Evolutionary conservation across 2,797 vertebrate species (phyloP), one percentile per base, ranked within the genome.

Genomic region (Channa striata): DNA sequence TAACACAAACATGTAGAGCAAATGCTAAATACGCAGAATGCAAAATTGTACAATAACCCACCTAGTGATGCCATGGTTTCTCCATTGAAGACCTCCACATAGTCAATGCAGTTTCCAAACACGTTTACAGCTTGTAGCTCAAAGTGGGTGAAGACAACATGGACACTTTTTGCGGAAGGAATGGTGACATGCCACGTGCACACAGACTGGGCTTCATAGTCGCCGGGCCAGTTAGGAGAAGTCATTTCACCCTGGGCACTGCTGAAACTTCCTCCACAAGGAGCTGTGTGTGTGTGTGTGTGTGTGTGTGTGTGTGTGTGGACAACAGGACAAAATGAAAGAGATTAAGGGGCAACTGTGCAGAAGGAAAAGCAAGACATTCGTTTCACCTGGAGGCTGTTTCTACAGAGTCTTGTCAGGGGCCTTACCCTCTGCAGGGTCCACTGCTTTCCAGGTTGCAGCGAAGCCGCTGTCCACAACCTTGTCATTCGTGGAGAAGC

Each of bases 381-480:
- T 54, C 2, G 10, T 10, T 63, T 66, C 21, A 4, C 16, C 19
- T 43, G 8, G 8, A 50, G 14, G 3, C 14, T 36, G 4, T 51
- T 46, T 12, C 44, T 39, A 40, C 0, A 5, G 8, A 5, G 46
- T 54, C 25, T 59, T 47, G 17, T 77, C 49, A 66, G 47, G 8
- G 30, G 30, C 63, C 68, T 76, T 77, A 89, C 93, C 89, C 11
- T 90, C 75, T 34, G 49, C 6, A 7, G 92, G 86, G 43, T 94
- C 88, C 58, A 93, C 80, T 42, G 83, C 92, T 81, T 48, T 91
- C 94, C 94, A 95, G 25, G 68, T 74, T 19, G 91, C 93, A 0
- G 4, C 25, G 78, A 96, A 95, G 71, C 94, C 95, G 0, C 83
- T 83, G 80, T 95, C 94, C 77, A 95, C 94, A 44, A 95, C 88